Percentiles rank a stretch among this genome's conserved stretches.
Evolutionary conservation across 2,797 vertebrate species (phyloP).

Genomic region (Hoplostethus atlanticus): DNA sequence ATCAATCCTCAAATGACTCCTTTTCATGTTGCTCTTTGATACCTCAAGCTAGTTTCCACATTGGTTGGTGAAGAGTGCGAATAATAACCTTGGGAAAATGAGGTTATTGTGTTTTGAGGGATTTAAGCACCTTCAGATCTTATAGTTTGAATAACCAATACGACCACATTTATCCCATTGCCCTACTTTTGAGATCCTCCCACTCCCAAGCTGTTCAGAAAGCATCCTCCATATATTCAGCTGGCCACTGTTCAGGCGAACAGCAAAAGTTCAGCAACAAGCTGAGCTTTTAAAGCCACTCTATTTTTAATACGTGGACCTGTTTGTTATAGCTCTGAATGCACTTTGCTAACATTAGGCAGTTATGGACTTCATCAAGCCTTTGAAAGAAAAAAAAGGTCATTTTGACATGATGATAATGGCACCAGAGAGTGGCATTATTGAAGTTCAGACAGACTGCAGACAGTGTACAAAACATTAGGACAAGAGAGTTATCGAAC

Average conservation of each 20-base stretch:
- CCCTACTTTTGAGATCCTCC: slow-evolving; percentile 78
- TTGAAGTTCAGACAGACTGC: not conserved
- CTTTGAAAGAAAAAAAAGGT: not conserved
- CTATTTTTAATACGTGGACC: slow-evolving; percentile 2
- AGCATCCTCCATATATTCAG: slow-evolving; percentile 58
- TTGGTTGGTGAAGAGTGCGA: not conserved
- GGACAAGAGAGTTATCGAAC: not conserved
- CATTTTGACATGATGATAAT: not conserved
- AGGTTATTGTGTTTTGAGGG: slow-evolving; percentile 11
- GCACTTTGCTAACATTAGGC: not conserved
- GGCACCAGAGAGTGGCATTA: not conserved
- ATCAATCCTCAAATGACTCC: slow-evolving; percentile 12
- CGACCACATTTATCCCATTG: slow-evolving; percentile 63
- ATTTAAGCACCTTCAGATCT: slow-evolving; percentile 17
- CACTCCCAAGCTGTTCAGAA: slow-evolving; percentile 79
- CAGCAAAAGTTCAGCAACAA: slow-evolving; percentile 46
- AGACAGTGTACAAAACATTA: not conserved
- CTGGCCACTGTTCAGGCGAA: slow-evolving; percentile 54
- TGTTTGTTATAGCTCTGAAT: slow-evolving; percentile 5
- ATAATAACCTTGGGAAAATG: slow-evolving; percentile 15
- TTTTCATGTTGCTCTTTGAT: slow-evolving; percentile 1
- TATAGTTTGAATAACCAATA: slow-evolving; percentile 24
- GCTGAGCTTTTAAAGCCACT: slow-evolving; percentile 29
- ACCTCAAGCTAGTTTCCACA: slow-evolving; percentile 3
- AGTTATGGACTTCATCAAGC: not conserved